A percentile compares a stretch with the other conserved stretches of the same genome.
Evolutionary conservation across 2,888 invertebrate species (phyloP).

Genomic region (Toxonevra muliebris): DNA sequence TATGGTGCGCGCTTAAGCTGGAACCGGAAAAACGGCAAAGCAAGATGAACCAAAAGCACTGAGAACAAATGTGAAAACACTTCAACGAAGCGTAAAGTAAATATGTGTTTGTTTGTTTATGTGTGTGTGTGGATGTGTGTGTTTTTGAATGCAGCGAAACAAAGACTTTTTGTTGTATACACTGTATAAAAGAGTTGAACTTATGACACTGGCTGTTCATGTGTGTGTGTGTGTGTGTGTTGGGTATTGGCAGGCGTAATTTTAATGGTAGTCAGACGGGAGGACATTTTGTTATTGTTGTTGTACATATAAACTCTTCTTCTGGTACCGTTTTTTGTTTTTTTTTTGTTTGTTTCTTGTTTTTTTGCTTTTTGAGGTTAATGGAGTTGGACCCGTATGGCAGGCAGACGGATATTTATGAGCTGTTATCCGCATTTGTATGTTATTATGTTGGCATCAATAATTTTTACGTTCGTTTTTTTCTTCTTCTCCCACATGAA

Average conservation of each 20-base stretch:
- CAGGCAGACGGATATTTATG: too few species aligned
- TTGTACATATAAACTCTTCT: not conserved
- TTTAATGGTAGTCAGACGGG: not conserved
- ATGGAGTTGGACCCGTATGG: too few species aligned
- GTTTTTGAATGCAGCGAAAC: constrained; percentile 5
- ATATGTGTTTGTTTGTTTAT: constrained; percentile 4
- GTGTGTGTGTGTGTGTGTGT: constrained; percentile 20
- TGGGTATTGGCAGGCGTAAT: constrained; percentile 3
- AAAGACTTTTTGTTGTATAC: not conserved
- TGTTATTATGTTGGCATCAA: constrained; percentile 3
- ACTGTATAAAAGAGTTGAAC: constrained; percentile 14
- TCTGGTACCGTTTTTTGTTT: not conserved
- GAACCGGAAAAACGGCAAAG: not conserved
- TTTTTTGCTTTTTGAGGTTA: too few species aligned
- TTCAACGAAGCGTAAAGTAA: constrained; percentile 17
- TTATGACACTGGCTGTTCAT: not conserved
- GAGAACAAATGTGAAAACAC: constrained; percentile 19
- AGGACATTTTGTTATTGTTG: not conserved
- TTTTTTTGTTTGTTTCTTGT: constrained; percentile 11
- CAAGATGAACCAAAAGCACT: not conserved
- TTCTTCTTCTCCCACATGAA: not conserved
- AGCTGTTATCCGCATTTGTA: not conserved
- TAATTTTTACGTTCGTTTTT: not conserved
- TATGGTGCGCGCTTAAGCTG: not conserved
- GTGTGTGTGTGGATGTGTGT: not conserved